Evolutionary conservation across 2,797 vertebrate genomes (phyloP).

Genomic region (Xerus rutilus): DNA sequence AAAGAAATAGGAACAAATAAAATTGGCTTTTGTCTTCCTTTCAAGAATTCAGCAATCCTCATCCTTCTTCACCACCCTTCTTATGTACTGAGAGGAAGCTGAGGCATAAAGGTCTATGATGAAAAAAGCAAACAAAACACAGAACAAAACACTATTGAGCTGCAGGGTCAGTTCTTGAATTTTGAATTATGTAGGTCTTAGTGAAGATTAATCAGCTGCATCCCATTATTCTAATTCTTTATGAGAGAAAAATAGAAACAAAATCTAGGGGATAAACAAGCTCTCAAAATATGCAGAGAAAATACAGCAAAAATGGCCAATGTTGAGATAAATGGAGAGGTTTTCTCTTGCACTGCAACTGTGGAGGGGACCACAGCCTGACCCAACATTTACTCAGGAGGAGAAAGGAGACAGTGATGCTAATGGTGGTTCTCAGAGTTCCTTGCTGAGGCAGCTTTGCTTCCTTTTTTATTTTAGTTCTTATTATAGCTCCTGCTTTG

Average conservation of each 20-base stretch:
- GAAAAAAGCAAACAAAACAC: too few species aligned
- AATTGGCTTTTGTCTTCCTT: background rate
- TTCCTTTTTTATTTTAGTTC: background rate
- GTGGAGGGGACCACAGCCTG: rapidly evolving
- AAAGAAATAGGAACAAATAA: background rate
- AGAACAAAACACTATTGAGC: background rate
- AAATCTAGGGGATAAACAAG: background rate
- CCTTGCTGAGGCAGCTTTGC: rapidly evolving
- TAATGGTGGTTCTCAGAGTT: background rate
- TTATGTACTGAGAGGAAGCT: background rate
- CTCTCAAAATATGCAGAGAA: background rate
- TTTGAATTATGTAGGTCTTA: background rate
- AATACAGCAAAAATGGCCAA: background rate
- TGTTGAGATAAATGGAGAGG: too few species aligned
- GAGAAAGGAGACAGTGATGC: rapidly evolving
- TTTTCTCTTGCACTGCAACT: rapidly evolving
- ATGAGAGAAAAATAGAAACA: background rate
- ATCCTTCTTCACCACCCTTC: background rate
- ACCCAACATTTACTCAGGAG: background rate
- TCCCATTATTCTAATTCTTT: background rate
- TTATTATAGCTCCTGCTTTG: background rate
- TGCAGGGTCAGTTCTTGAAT: background rate
- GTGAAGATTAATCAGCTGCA: background rate
- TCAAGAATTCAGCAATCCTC: background rate
- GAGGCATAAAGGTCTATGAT: background rate